Percentiles rank a stretch among this genome's conserved stretches.
Conservation (phyloP, 2,113 vertebrate genomes). For the Cyrtonyx montezumae region DNA sequence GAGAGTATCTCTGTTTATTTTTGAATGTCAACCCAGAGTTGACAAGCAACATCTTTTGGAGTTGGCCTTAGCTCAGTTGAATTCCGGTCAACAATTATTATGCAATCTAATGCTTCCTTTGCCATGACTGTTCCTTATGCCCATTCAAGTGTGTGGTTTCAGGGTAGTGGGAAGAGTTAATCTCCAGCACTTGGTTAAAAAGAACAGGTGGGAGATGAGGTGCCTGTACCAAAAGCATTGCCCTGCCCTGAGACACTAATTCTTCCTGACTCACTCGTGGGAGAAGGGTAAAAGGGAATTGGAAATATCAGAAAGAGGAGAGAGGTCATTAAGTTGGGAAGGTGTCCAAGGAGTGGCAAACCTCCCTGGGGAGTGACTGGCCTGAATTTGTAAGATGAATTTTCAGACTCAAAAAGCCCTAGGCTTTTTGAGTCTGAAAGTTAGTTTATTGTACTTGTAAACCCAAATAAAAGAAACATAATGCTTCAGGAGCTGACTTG, state of each 20-base stretch:
- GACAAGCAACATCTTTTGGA: neutral
- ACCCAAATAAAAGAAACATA: neutral
- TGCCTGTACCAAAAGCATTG: neutral
- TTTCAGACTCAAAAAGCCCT: no score
- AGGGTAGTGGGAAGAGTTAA: neutral
- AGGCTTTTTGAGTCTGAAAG: neutral
- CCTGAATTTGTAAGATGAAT: neutral
- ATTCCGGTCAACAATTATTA: neutral
- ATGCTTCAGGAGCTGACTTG: neutral
- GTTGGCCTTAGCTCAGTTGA: neutral
- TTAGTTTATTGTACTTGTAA: neutral
- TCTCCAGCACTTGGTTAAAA: fast-evolving
- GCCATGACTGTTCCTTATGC: neutral
- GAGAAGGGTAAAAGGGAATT: neutral
- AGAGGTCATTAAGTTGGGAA: neutral
- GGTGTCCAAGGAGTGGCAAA: neutral
- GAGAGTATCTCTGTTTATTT: neutral
- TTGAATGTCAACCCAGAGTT: neutral
- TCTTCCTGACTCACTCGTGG: neutral
- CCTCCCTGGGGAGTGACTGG: neutral
- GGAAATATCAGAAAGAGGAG: neutral
- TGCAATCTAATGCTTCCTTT: neutral
- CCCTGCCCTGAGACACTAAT: neutral
- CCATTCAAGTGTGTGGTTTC: fast-evolving
- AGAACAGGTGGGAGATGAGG: neutral